Conservation (phyloP, 2,797 vertebrate species). For the Crypturellus tataupa region DNA sequence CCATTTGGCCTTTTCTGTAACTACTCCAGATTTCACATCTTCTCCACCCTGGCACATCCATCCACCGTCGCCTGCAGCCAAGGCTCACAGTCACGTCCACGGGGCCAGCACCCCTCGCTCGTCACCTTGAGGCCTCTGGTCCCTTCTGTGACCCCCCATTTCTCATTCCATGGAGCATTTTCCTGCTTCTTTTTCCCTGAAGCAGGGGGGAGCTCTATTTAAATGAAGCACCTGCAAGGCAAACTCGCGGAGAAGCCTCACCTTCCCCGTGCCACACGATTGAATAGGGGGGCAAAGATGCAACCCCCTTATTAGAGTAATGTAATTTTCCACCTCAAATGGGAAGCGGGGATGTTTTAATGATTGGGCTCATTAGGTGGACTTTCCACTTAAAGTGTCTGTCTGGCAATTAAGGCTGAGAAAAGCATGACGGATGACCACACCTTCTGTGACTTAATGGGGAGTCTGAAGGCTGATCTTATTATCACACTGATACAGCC, state of each 20-base stretch:
- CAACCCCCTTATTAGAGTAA: conserved; percentile 81
- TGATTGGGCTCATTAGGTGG: conserved; percentile 84
- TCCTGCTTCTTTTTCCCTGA: conserved; percentile 63
- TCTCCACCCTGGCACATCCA: rapidly evolving
- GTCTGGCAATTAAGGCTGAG: conserved; percentile 84
- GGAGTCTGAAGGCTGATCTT: conserved; percentile 85
- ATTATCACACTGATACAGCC: conserved; percentile 82
- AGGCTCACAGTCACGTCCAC: not conserved
- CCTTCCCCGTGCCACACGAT: conserved; percentile 63
- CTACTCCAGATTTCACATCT: not conserved
- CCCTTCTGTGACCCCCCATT: not conserved
- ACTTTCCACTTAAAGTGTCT: conserved; percentile 85
- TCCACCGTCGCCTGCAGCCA: not conserved
- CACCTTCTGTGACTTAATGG: conserved; percentile 85
- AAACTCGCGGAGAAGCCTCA: conserved; percentile 20
- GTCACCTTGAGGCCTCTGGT: rapidly evolving
- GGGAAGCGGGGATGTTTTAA: conserved; percentile 83
- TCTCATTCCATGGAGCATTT: not conserved
- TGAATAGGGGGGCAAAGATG: conserved; percentile 77
- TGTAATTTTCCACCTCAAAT: conserved; percentile 80
- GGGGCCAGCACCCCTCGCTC: not conserved
- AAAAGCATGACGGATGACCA: conserved; percentile 84
- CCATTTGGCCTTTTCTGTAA: not conserved
- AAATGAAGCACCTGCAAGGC: conserved; percentile 14
- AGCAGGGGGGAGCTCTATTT: not conserved